Evolutionary conservation across 2,888 invertebrate genomes (phyloP), one percentile per base, ranked within the genome.

Genomic region (Penaeus monodon): DNA sequence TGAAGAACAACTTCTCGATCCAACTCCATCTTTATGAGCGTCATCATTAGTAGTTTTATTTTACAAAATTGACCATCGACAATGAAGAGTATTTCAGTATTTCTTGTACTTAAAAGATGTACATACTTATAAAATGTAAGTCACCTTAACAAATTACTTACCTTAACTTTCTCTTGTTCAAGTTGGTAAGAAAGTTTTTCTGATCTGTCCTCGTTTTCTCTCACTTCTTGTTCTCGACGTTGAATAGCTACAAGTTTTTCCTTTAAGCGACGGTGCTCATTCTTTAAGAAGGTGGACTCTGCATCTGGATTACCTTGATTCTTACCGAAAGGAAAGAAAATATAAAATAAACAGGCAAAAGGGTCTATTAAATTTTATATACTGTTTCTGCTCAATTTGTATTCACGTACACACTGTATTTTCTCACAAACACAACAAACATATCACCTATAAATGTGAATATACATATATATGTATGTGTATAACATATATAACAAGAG

Each of bases 101-200:
- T 77, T 77, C 49, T 38, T 38, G 33, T 38, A 38, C 33, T 38
- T 38, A 38, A 38, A 38, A 6, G 6, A 38, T 38, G 6, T 38
- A 38, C 33, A 38, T 38, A 6, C 33, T 3, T 38, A 38, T 6
- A 38, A 38, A 6, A 38, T 38, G 33, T 38, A n/a, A n/a, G 33
- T 38, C 33, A 38, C 33, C 4, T 6, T 6, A 38, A 38, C 33
- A 38, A 38, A 38, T 38, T 38, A 24, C 66, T 24, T 44, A 86
- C 81, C 82, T 82, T 86, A 12, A 70, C 29, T 77, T n/a, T 86
- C 38, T 86, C 86, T 70, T 86, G 82, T 63, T 86, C 86, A 20
- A 86, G 63, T 57, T 81, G 70, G 14, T 78, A 64, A 27, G 24
- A 70, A 22, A 82, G n/a, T 22, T 86, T n/a, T 20, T 73, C 78